A percentile compares a stretch with the other conserved stretches of the same genome.
Conservation (phyloP, 2,797 vertebrate species). For the Molothrus aeneus region DNA sequence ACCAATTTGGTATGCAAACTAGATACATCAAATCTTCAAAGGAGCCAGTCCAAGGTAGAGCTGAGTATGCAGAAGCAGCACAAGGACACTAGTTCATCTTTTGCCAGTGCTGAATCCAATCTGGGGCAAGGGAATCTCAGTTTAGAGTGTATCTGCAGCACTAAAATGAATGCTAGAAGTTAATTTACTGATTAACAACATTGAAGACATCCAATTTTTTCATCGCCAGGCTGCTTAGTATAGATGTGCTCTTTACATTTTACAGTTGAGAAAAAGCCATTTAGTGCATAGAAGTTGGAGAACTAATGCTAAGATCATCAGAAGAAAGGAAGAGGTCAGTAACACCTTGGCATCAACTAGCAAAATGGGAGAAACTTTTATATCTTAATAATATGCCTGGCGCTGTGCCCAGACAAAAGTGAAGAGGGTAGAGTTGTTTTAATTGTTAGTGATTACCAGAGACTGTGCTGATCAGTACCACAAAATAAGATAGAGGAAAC, state of each 20-base stretch:
- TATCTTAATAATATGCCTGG: background rate
- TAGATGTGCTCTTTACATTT: background rate
- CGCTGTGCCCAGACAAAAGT: background rate
- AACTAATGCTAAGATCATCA: background rate
- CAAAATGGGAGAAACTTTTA: background rate
- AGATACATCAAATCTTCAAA: background rate
- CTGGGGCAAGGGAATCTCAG: background rate
- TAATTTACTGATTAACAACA: constrained; percentile 30
- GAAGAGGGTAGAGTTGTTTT: background rate
- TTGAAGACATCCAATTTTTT: background rate
- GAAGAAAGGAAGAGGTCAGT: background rate
- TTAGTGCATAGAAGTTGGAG: background rate
- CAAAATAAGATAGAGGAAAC: background rate
- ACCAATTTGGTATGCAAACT: background rate
- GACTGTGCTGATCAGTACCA: background rate
- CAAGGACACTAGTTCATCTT: background rate
- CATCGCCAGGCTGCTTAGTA: background rate
- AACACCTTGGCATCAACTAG: background rate
- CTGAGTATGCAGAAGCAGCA: background rate
- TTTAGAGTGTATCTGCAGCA: background rate
- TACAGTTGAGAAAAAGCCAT: background rate
- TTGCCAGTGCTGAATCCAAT: background rate
- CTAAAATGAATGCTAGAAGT: background rate
- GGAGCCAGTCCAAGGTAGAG: background rate
- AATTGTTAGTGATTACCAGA: background rate